Percentiles rank a stretch among this genome's conserved stretches.
Evolutionary conservation across 2,113 vertebrate species (phyloP).

Genomic region (Axis porcinus): DNA sequence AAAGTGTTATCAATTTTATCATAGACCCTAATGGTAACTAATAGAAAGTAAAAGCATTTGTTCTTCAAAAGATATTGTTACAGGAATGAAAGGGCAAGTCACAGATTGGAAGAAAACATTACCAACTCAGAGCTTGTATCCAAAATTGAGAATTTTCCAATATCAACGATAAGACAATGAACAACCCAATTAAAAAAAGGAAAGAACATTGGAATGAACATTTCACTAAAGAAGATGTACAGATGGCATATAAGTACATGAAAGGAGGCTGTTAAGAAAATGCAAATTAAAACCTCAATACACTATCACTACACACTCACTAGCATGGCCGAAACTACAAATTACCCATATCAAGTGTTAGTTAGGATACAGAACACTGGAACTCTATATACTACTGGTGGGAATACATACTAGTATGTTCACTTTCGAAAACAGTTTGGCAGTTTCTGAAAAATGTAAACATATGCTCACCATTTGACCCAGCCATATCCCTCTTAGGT

Average conservation of each 20-base stretch:
- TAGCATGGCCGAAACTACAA: neutral
- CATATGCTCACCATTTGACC: neutral
- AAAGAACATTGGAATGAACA: neutral
- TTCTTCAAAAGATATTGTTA: neutral
- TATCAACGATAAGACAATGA: neutral
- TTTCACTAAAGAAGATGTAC: neutral
- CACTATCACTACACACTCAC: neutral
- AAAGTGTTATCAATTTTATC: neutral
- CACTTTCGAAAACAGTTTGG: neutral
- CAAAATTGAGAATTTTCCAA: neutral
- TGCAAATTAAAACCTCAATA: neutral
- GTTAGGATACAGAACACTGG: neutral
- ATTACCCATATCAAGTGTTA: neutral
- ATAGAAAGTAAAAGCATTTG: neutral
- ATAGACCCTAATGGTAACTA: neutral
- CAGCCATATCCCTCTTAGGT: neutral
- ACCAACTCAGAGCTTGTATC: neutral
- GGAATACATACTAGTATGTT: neutral
- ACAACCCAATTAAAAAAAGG: neutral
- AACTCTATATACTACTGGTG: neutral
- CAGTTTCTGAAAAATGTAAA: neutral
- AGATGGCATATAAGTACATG: neutral
- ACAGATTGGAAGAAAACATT: neutral
- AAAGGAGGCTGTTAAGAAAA: neutral
- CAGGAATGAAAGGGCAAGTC: neutral